A percentile compares a stretch with the other conserved stretches of the same genome.
Evolutionary conservation across 2,888 invertebrate species (phyloP).

Genomic region (Lasius platythorax): DNA sequence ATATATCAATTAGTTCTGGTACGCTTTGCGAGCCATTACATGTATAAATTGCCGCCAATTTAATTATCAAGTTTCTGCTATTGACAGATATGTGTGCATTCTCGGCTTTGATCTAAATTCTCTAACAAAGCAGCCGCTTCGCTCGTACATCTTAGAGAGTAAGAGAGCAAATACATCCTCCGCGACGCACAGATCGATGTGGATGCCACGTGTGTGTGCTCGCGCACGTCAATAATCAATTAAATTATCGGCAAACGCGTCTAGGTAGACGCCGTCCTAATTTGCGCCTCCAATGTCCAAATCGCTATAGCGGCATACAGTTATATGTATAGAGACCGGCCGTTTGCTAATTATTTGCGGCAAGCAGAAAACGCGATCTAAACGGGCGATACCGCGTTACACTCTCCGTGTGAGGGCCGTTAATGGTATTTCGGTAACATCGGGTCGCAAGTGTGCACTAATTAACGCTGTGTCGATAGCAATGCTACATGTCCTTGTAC

Average conservation of each 20-base stretch:
- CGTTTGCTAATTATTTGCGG: slow-evolving; percentile 60
- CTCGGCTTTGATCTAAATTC: slow-evolving; percentile 49
- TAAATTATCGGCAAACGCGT: slow-evolving; percentile 58
- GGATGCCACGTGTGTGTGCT: slow-evolving; percentile 2
- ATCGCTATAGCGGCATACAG: slow-evolving; percentile 33
- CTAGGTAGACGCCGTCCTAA: slow-evolving; percentile 54
- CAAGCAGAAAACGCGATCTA: slow-evolving; percentile 54
- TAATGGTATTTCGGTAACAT: slow-evolving; percentile 70
- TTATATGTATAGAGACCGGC: slow-evolving; percentile 7
- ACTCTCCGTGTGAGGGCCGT: slow-evolving; percentile 34
- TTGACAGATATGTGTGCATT: slow-evolving; percentile 15
- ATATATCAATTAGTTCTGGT: slow-evolving; percentile 27
- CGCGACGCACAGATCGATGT: slow-evolving; percentile 22
- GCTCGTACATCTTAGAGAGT: slow-evolving; percentile 33
- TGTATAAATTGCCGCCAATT: slow-evolving; percentile 51
- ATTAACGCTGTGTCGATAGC: slow-evolving; percentile 73
- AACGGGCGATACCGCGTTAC: slow-evolving; percentile 41
- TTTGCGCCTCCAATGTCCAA: slow-evolving; percentile 48
- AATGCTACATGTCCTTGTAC: slow-evolving; percentile 56
- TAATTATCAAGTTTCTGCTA: slow-evolving; percentile 51
- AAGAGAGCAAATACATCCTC: slow-evolving; percentile 34
- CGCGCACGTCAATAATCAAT: slow-evolving; percentile 57
- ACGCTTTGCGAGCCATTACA: slow-evolving; percentile 10
- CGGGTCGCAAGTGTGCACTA: slow-evolving; percentile 69
- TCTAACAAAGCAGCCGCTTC: slow-evolving; percentile 35